These are phyloP conservation scores for Chamaedrilus cognettii DNA, from an alignment of 2,888 invertebrate species.

Conservation along the genomic window DNA sequence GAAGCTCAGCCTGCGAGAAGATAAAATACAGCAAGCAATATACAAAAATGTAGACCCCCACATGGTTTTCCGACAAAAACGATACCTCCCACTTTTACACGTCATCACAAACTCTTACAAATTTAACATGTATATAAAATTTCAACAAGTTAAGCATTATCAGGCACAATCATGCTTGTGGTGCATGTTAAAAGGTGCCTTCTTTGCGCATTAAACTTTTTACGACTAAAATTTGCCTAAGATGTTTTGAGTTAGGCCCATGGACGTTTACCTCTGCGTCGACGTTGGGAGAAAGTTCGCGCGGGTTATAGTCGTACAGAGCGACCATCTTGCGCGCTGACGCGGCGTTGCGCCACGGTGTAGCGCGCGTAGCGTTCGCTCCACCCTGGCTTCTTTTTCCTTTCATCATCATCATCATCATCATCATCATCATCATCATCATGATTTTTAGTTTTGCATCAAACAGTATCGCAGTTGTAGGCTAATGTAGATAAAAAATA, in stretches of 20 bases:
- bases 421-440: neutral
- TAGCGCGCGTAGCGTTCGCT: too few species aligned
- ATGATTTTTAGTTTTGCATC: neutral
- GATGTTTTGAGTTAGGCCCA: neutral
- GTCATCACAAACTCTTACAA: neutral
- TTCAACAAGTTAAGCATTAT: neutral
- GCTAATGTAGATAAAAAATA: too few species aligned
- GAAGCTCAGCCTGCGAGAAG: constrained; percentile 83
- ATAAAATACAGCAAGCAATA: too few species aligned
- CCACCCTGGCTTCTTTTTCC: too few species aligned
- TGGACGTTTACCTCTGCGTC: constrained; percentile 84
- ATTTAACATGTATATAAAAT: neutral
- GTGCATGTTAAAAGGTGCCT: too few species aligned
- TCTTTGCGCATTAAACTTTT: neutral
- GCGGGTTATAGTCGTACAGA: constrained; percentile 98
- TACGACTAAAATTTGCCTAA: neutral
- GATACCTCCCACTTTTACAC: neutral
- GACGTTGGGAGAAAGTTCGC: constrained; percentile 96
- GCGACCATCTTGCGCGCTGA: constrained; percentile 76
- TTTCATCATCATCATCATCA: neutral
- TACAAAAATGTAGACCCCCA: neutral
- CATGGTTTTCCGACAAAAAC: neutral
- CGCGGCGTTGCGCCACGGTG: too few species aligned
- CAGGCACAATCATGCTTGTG: too few species aligned
- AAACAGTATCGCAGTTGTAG: too few species aligned